A percentile compares a stretch with the other conserved stretches of the same genome.
Evolutionary conservation across 2,888 invertebrate genomes (phyloP).

Genomic region (Limnephilus auricula): DNA sequence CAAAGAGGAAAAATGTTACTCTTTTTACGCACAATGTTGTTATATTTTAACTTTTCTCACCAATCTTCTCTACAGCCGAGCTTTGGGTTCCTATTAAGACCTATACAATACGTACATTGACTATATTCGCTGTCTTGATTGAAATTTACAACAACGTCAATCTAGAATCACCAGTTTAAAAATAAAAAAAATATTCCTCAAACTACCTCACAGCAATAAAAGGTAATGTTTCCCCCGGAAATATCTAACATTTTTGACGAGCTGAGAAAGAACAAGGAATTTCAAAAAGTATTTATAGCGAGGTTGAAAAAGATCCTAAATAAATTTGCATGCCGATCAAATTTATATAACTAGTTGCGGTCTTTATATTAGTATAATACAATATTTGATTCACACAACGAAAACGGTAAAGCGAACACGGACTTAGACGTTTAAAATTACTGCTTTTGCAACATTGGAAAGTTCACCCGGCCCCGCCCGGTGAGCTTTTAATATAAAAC

Average conservation of each 20-base stretch:
- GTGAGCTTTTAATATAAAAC: constrained; percentile 61
- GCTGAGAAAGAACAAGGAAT: background rate
- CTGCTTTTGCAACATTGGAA: constrained; percentile 51
- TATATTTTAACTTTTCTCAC: no score
- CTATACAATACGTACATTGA: no score
- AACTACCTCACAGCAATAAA: background rate
- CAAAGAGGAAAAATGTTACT: no score
- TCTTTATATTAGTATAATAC: background rate
- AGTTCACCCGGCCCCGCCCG: constrained; percentile 48
- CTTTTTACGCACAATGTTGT: no score
- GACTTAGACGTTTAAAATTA: constrained; percentile 28
- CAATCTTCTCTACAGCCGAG: no score
- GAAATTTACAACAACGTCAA: background rate
- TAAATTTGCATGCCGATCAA: constrained; percentile 5
- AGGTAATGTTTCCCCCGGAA: background rate
- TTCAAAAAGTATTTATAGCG: background rate
- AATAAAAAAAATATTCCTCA: background rate
- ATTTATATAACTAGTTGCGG: background rate
- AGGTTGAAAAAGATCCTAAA: background rate
- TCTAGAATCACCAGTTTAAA: background rate
- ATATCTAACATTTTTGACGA: background rate
- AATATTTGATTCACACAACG: background rate
- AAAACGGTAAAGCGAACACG: constrained; percentile 21
- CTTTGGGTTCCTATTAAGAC: no score
- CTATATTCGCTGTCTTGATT: no score